Base-by-base conservation (phyloP, 2,797 vertebrate species). In the Oreonectes daqikongensis region DNA sequence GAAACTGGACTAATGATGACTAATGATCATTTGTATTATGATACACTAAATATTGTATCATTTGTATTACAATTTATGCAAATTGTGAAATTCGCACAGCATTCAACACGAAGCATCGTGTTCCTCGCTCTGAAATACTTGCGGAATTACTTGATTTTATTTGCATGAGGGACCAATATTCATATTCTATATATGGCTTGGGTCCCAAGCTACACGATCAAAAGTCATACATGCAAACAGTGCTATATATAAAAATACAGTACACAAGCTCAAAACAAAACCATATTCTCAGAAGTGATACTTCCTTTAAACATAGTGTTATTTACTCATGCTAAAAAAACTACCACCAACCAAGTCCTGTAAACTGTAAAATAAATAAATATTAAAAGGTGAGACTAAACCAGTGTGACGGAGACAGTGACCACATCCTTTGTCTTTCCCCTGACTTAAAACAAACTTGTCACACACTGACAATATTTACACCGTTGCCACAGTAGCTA, bases 381-480 rank as follows among this genome's bases (percentile, higher is more conserved):
- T n/a, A n/a, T n/a, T n/a, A n/a, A 69, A 11, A 74, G 46, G 64
- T 4, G 20, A 52, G 26, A 26, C 42, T 4, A 38, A 73, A 64
- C 32, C 20, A 26, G 18, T 63, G 44, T 26, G 9, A 63, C 12
- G 40, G 53, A 15, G 18, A 60, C 28, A 12, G 42, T 52, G 32
- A 52, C 63, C 15, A 42, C 32, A 40, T 52, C 46, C n/a, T 63
- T 24, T 38, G 20, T 72, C 32, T 59, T 66, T 57, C 38, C 38
- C 15, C n/a, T 14, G 30, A 73, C 30, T 14, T 38, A 30, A 75
- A 64, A 61, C 18, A 57, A 32, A 63, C 28, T 57, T 61, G 68
- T 57, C 59, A 53, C 40, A 35, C 1, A 2, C 42, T 69, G 72
- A 79, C 75, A 83, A 82, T 82, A 82, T 84, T 84, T 82, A 84